Evolutionary conservation across 2,113 vertebrate species (phyloP).

Genomic region (Phrynosoma platyrhinos): DNA sequence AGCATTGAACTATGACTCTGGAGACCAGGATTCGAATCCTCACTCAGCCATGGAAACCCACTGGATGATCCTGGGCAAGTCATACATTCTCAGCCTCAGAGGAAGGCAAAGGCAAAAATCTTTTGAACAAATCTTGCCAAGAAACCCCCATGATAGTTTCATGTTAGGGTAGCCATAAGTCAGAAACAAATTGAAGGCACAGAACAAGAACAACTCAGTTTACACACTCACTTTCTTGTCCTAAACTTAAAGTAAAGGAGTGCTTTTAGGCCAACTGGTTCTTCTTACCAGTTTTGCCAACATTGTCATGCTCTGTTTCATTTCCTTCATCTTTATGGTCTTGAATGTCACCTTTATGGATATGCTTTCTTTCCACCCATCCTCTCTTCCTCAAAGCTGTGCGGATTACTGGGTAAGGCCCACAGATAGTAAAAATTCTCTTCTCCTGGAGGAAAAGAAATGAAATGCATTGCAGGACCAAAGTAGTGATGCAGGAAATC

Average conservation of each 20-base stretch:
- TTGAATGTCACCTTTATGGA: neutral
- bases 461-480: neutral
- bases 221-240: neutral
- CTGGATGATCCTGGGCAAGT: too few relatives aligned
- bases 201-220: too few relatives aligned
- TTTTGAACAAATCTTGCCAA: too few relatives aligned
- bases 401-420: slow-evolving; percentile 63
- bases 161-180: too few relatives aligned
- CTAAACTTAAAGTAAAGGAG: neutral
- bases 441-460: slow-evolving; percentile 55
- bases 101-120: too few relatives aligned
- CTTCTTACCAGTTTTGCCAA: slow-evolving; percentile 2
- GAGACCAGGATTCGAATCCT: too few relatives aligned
- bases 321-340: neutral
- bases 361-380: slow-evolving; percentile 71
- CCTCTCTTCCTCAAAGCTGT: slow-evolving; percentile 60
- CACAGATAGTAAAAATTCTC: slow-evolving; percentile 69
- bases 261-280: neutral
- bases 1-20: too few relatives aligned
- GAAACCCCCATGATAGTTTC: too few relatives aligned
- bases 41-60: too few relatives aligned
- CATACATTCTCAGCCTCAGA: too few relatives aligned
- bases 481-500: neutral
- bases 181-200: too few relatives aligned
- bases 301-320: neutral